Evolutionary conservation across 1,140 invertebrate species (phyloP).

Genomic region (Aphidius ervi): DNA sequence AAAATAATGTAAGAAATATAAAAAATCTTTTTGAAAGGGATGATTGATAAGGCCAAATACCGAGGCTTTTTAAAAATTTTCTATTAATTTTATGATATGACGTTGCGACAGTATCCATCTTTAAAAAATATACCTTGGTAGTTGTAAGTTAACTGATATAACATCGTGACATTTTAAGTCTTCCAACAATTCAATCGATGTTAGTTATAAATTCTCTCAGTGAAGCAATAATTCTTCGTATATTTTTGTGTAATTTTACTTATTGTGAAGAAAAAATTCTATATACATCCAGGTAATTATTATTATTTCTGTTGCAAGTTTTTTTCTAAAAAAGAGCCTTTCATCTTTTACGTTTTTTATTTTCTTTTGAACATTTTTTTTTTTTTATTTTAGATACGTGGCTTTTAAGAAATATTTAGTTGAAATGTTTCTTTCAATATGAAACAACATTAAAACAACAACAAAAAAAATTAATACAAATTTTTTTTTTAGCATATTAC

Average conservation of each 20-base stretch:
- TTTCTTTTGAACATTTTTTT: not conserved
- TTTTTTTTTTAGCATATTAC: no score
- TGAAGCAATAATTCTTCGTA: not conserved
- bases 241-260: not conserved
- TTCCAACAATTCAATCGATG: constrained; percentile 17
- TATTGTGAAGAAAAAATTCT: not conserved
- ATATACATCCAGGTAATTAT: not conserved
- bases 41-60: constrained; percentile 32
- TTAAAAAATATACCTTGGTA: not conserved
- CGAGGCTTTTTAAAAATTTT: constrained; percentile 25
- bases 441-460: not conserved
- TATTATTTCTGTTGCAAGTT: not conserved
- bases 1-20: constrained; percentile 21
- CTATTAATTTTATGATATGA: constrained; percentile 28
- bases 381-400: not conserved
- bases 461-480: no score
- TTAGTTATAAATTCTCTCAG: constrained; percentile 24
- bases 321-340: not conserved
- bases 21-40: constrained; percentile 22
- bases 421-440: not conserved
- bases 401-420: not conserved
- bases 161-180: not conserved
- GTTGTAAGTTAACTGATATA: constrained; percentile 5
- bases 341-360: not conserved
- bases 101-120: constrained; percentile 19